Conservation (phyloP, 2,113 vertebrate species). For the Macaca nemestrina region DNA sequence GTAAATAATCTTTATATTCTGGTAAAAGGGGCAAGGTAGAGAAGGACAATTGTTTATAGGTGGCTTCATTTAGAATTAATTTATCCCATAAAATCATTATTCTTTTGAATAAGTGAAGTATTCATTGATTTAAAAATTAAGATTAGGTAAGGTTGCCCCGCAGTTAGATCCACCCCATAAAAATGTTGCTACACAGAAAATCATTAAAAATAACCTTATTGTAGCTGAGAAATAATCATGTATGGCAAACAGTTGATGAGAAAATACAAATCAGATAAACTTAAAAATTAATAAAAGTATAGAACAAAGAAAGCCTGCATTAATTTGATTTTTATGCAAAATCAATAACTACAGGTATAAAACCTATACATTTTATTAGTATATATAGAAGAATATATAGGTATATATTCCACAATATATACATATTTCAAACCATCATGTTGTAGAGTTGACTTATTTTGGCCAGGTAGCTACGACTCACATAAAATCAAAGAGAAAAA, state of each 20-base stretch:
- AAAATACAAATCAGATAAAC: background rate
- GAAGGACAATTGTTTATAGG: background rate
- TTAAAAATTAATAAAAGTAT: slow-evolving; percentile 21
- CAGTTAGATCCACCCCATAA: slow-evolving; percentile 33
- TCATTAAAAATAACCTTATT: slow-evolving; percentile 34
- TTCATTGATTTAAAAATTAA: slow-evolving; percentile 31
- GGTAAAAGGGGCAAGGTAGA: background rate
- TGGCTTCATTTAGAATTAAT: slow-evolving; percentile 17
- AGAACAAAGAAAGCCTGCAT: background rate
- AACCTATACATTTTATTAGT: background rate
- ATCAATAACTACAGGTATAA: background rate
- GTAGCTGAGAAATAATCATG: background rate
- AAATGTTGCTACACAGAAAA: slow-evolving; percentile 2
- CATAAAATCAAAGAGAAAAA: background rate
- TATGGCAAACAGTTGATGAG: background rate
- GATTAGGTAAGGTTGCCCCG: background rate
- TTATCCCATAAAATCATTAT: background rate
- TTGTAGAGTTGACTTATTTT: slow-evolving; percentile 26
- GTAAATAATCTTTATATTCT: slow-evolving; percentile 22
- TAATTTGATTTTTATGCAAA: slow-evolving; percentile 27
- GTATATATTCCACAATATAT: background rate
- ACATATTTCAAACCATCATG: background rate
- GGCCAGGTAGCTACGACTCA: background rate
- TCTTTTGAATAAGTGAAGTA: slow-evolving; percentile 27
- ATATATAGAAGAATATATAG: background rate